Evolutionary conservation across 2,888 invertebrate genomes (phyloP), one percentile per base, ranked within the genome.

Genomic region (Apodemia duryi): DNA sequence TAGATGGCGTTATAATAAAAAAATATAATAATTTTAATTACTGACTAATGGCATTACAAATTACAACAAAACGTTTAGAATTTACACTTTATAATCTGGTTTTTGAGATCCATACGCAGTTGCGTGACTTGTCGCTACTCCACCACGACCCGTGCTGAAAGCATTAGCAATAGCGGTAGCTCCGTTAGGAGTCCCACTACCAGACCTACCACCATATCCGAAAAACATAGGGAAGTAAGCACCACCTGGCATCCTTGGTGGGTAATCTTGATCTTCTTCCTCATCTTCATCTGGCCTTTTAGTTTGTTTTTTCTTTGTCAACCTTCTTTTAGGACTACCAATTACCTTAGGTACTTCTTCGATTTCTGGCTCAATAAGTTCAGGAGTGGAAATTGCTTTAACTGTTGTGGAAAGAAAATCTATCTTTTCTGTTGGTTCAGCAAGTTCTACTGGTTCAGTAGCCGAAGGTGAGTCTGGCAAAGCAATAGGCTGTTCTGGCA

Each of bases 121-220:
- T 0, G 95, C 95, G 71, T 95, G 95, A 71, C 95, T 95, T 67
- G 93, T 94, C 11, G 95, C 95, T 2, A 95, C 94, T 1, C 95
- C 95, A 3, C 95, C 94, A 70, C 93, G 93, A 1, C 94, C 94
- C 0, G 95, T 95, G 77, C 95, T 95, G 79, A 94, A 95, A 66
- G 95, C 94, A 76, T 95, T 95, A 41, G 95, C 95, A 28, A 95
- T 93, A 2, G 95, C 95, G 0, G 94, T 95, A 11, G 95, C 93
- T 0, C 93, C 92, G 4, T 94, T 94, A 0, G 93, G 92, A n/a
- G 86, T 85, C 29, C 87, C 86, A 1, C 86, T 86, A 0, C 82
- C 85, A 21, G 87, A 77, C 0, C 83, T 80, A 63, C 91, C 81
- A 0, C 90, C 84, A 63, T 78, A 86, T 0, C 93, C 93, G 75